phyloP scores from a whole-genome alignment of 2,888 invertebrate species.

The Coenonympha glycerion region DNA sequence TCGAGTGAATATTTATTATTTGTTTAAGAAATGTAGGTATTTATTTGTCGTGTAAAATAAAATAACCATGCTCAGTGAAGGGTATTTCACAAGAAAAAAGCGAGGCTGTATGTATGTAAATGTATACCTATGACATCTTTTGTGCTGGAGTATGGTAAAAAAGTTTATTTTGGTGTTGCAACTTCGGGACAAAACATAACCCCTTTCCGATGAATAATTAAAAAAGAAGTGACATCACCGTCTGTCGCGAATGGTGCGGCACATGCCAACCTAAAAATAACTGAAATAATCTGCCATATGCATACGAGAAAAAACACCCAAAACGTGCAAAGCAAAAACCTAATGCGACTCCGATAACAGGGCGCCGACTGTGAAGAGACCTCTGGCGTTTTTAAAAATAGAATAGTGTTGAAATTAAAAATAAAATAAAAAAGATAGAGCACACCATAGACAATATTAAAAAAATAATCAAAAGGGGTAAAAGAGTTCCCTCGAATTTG shows the following conservation, averaged over 20 bases:
- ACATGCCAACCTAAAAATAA: slow-evolving; percentile 70
- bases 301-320: slow-evolving; percentile 47
- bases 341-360: slow-evolving; percentile 46
- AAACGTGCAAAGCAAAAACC: slow-evolving; percentile 46
- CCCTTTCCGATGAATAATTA: slow-evolving; percentile 54
- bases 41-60: slow-evolving; percentile 10
- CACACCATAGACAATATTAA: slow-evolving; percentile 44
- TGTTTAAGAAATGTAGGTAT: no score
- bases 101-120: slow-evolving; percentile 4
- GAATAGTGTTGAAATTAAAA: slow-evolving; percentile 29
- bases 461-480: slow-evolving; percentile 55
- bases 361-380: slow-evolving; percentile 23
- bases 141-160: slow-evolving; percentile 20
- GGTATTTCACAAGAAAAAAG: slow-evolving; percentile 4
- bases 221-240: slow-evolving; percentile 70
- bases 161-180: slow-evolving; percentile 2
- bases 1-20: slow-evolving; percentile 18
- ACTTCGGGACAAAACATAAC: slow-evolving; percentile 40
- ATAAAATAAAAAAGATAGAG: slow-evolving; percentile 28
- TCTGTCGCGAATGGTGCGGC: slow-evolving; percentile 63
- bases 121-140: slow-evolving; percentile 10
- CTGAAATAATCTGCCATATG: slow-evolving; percentile 64
- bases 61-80: slow-evolving; percentile 13
- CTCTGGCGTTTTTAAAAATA: slow-evolving; percentile 48
- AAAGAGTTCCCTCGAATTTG: slow-evolving; percentile 51